Evolutionary conservation across 2,888 invertebrate genomes (phyloP).

Genomic region (Lepetodrilus schrolli): DNA sequence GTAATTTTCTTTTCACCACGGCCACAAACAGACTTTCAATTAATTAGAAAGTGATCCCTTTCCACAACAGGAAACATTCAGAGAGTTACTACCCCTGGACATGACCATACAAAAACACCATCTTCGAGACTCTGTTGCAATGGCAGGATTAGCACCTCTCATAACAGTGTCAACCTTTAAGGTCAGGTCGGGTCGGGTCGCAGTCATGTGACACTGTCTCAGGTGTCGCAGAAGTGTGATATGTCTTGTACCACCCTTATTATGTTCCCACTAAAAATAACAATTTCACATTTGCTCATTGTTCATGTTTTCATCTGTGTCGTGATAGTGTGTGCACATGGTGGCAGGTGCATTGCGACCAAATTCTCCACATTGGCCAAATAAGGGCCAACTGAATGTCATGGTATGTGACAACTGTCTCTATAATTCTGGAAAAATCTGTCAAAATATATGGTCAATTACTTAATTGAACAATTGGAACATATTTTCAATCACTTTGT

Average conservation of each 20-base stretch:
- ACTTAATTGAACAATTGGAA: no score
- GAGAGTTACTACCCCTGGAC: not conserved
- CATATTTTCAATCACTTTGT: no score
- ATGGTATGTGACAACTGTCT: not conserved
- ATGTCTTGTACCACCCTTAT: conserved; percentile 2
- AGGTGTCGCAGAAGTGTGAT: not conserved
- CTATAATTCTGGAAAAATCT: no score
- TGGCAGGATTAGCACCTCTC: not conserved
- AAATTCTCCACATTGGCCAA: not conserved
- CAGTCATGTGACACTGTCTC: conserved; percentile 13
- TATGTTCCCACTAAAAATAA: not conserved
- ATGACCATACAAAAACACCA: not conserved
- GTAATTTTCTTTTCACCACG: not conserved
- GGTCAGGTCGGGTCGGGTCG: conserved; percentile 1
- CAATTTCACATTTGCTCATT: not conserved
- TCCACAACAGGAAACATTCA: conserved; percentile 6
- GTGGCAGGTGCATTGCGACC: not conserved
- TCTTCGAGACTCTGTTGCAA: not conserved
- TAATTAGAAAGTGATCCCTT: conserved; percentile 6
- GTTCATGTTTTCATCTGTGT: not conserved
- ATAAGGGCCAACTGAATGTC: not conserved
- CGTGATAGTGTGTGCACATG: not conserved
- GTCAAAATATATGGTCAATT: no score
- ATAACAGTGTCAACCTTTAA: not conserved
- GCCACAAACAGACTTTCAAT: conserved; percentile 10